phyloP scores from a whole-genome alignment of 2,113 vertebrate species.

The Albula glossodonta region DNA sequence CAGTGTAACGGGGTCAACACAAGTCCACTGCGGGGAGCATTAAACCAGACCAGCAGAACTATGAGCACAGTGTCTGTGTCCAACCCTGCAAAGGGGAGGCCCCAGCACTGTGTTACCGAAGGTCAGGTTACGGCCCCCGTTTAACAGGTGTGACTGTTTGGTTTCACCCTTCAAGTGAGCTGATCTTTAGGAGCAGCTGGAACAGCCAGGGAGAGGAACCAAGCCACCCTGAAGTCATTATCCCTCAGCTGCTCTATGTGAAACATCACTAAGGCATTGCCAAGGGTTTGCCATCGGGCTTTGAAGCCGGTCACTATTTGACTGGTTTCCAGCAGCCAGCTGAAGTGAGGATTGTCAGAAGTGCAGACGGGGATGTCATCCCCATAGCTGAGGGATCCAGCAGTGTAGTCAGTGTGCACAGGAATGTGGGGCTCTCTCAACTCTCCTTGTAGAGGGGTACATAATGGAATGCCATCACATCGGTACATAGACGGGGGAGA shows the following conservation, averaged over 20 bases:
- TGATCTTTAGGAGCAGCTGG: neutral
- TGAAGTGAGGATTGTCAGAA: neutral
- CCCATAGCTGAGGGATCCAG: neutral
- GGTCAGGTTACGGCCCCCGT: no score
- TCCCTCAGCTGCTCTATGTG: no score
- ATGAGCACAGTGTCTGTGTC: slow-evolving; percentile 17
- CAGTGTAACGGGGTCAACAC: neutral
- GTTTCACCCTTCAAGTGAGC: neutral
- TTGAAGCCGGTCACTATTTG: neutral
- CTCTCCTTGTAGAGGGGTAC: neutral
- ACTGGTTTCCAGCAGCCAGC: neutral
- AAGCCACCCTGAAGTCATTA: no score
- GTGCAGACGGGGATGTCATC: neutral
- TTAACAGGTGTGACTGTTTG: neutral
- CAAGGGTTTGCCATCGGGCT: no score
- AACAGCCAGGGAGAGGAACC: no score
- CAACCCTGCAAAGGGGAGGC: neutral
- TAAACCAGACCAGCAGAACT: slow-evolving; percentile 36
- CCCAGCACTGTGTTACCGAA: neutral
- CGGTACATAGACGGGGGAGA: no score
- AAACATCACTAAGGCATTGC: neutral
- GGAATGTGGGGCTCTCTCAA: neutral
- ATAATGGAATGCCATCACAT: neutral
- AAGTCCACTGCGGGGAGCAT: neutral
- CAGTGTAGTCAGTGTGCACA: neutral